Percentiles rank a stretch among this genome's conserved stretches.
Evolutionary conservation across 2,113 vertebrate genomes (phyloP).

Genomic region (Semnopithecus entellus): DNA sequence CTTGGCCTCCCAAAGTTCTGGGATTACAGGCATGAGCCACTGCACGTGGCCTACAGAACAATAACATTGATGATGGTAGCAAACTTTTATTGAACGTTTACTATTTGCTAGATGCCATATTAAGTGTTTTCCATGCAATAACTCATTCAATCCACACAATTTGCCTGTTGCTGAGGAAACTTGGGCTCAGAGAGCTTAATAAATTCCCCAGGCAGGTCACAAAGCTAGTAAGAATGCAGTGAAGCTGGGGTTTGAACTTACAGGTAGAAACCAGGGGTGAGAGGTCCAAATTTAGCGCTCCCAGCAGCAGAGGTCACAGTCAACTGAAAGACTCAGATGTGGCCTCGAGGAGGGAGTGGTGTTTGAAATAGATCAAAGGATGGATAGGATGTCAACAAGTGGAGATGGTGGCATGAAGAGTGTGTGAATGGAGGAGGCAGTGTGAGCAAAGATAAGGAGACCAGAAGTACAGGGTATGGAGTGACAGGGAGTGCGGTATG

Average conservation of each 20-base stretch:
- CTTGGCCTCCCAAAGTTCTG: too few species aligned
- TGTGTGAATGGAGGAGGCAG: background rate
- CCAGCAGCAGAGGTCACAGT: background rate
- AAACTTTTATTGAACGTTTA: background rate
- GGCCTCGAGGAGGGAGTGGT: background rate
- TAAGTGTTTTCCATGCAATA: background rate
- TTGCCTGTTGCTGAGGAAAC: background rate
- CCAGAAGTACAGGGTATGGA: background rate
- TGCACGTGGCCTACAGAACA: background rate
- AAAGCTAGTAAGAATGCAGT: background rate
- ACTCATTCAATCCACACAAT: background rate
- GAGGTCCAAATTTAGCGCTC: background rate
- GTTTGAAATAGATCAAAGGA: background rate
- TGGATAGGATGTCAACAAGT: background rate
- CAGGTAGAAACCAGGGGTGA: background rate
- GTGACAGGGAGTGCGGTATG: background rate
- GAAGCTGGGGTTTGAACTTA: background rate
- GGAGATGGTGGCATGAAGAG: background rate
- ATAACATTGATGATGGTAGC: background rate
- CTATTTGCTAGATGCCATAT: background rate
- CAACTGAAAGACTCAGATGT: background rate
- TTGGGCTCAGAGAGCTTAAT: background rate
- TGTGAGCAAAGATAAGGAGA: background rate
- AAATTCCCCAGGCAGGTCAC: background rate
- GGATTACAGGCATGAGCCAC: too few species aligned